These are phyloP conservation scores for Spinus pinus DNA, from an alignment of 2,797 vertebrate species.

Conservation along the genomic window DNA sequence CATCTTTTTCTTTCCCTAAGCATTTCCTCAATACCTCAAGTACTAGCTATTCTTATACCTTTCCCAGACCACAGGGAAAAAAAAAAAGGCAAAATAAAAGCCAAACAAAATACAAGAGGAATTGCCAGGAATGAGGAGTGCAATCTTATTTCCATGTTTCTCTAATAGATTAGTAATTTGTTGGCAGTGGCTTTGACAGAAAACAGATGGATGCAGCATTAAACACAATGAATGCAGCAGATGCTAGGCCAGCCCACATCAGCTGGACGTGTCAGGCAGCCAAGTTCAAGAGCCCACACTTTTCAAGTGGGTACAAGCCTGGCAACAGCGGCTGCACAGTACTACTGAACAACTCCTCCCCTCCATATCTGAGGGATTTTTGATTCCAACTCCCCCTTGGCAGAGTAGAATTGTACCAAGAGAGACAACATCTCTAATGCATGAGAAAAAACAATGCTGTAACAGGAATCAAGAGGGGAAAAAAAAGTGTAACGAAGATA, in stretches of 20 bases:
- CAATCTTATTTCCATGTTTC: constrained; percentile 80
- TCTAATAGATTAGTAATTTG: constrained; percentile 90
- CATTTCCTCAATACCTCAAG: constrained; percentile 32
- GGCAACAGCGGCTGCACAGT: constrained; percentile 57
- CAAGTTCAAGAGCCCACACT: constrained; percentile 75
- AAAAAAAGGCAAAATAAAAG: constrained; percentile 42
- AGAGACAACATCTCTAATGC: background rate
- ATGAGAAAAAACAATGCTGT: background rate
- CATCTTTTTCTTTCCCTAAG: background rate
- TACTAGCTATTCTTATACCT: background rate
- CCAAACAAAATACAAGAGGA: constrained; percentile 78
- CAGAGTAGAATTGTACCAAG: constrained; percentile 26
- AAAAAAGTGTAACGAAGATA: background rate
- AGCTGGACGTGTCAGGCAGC: constrained; percentile 77
- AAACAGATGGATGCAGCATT: constrained; percentile 91
- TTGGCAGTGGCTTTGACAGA: constrained; percentile 80
- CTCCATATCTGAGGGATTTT: constrained; percentile 47
- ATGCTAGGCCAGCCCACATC: constrained; percentile 84
- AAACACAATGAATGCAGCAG: constrained; percentile 90
- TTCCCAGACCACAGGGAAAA: background rate
- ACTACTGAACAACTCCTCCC: constrained; percentile 46
- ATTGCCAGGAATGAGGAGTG: constrained; percentile 82
- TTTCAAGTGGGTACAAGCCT: constrained; percentile 76
- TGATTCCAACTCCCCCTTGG: constrained; percentile 27
- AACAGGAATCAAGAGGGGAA: background rate